phyloP scores from a whole-genome alignment of 2,888 invertebrate genomes.

The Elysia crispata region DNA sequence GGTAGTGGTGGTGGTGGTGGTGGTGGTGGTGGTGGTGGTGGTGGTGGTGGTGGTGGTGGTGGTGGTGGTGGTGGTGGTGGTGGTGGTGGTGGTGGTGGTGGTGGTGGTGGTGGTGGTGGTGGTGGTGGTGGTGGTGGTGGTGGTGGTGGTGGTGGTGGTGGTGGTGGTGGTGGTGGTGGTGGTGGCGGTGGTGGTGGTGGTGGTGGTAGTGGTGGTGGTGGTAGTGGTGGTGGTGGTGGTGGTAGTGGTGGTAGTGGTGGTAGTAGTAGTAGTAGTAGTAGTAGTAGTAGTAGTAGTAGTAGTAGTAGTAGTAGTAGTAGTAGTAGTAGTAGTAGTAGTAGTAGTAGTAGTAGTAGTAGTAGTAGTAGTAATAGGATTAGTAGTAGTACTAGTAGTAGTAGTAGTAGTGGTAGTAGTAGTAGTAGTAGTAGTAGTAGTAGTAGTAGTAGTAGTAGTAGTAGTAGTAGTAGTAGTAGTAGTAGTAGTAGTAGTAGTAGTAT shows the following conservation, averaged over 20 bases:
- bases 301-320: neutral
- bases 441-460: neutral
- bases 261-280: neutral
- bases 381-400: neutral
- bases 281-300: neutral
- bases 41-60: conserved; percentile 7
- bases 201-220: neutral
- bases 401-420: neutral
- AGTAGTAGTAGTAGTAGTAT: neutral
- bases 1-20: conserved; percentile 10
- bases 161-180: neutral
- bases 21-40: conserved; percentile 7
- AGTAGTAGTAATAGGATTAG: too few species aligned
- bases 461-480: neutral
- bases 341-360: too few species aligned
- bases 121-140: conserved; percentile 7
- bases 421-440: neutral
- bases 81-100: conserved; percentile 12
- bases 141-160: neutral
- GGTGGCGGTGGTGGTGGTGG: neutral
- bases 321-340: neutral
- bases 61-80: conserved; percentile 9
- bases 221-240: neutral
- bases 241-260: neutral
- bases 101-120: conserved; percentile 9